Evolutionary conservation across 2,797 vertebrate species (phyloP), one percentile per base, ranked within the genome.

Genomic region (Macroramphosus scolopax): DNA sequence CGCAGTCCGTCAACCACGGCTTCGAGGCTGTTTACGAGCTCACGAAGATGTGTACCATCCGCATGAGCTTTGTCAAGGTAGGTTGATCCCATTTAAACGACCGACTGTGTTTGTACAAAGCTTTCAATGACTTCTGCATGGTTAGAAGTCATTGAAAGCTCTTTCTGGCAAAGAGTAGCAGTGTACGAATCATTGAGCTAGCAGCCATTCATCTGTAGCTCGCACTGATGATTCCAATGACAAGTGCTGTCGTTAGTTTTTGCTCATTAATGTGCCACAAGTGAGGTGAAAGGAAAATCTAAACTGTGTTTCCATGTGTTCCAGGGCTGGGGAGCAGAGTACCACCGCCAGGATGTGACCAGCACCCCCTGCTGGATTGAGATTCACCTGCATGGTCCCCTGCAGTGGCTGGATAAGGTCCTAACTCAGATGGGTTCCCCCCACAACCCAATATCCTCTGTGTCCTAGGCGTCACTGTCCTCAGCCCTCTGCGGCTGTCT

Each of bases 281-380:
- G n/a, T n/a, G n/a, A n/a, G n/a, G n/a, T n/a, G n/a, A n/a, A n/a
- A 22, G 20, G 3, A 3, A 22, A 3, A 22, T 3, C 4, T 33
- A 25, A 51, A 31, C 2, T 33, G 8, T 44, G 1, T 45, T 45
- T 44, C 17, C 26, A 12, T 64, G 6, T 20, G 58, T 89, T 86
- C 6, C 73, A 99, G 97, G 97, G 97, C 3, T 99, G 97, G 97
- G 96, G 97, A 81, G 96, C 97, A n/a, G 97, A 98, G 44, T 99
- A 99, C 85, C 97, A 99, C 79, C 95, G 97, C 32, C 97, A 99
- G 81, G 96, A 99, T 71, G 95, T 99, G 45, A 99, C 97, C 2
- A 99, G 97, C 89, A 99, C 97, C 68, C 96, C 97, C 53, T 98
- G 97, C 90, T 99, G 97, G 96, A 98, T 99, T 60, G 97, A 99